These are phyloP conservation scores for Sinonovacula constricta DNA, from an alignment of 1,140 invertebrate species.

Conservation along the genomic window DNA sequence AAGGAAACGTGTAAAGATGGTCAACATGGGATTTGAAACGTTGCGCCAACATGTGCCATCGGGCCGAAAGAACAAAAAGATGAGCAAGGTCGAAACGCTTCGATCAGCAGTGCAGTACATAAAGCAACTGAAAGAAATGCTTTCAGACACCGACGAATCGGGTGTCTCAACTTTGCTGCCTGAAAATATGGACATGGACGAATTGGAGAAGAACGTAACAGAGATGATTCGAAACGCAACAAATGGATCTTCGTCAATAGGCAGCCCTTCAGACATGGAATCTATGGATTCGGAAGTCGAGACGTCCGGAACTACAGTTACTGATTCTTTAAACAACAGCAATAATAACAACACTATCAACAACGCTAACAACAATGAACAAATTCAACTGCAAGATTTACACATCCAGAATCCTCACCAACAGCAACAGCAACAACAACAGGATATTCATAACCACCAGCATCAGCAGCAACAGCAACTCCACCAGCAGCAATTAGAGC, in stretches of 20 bases:
- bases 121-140: conserved; percentile 87
- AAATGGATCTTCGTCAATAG: conserved; percentile 28
- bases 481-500: conserved; percentile 2
- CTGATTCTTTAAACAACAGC: conserved; percentile 3
- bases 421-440: neutral
- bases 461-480: conserved; percentile 7
- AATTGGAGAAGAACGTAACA: conserved; percentile 34
- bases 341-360: neutral
- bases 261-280: conserved; percentile 35
- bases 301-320: conserved; percentile 10
- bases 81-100: conserved; percentile 92
- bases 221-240: conserved; percentile 38
- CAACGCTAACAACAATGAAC: conserved; percentile 13
- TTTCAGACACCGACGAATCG: conserved; percentile 80
- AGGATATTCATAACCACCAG: too few relatives aligned
- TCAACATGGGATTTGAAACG: conserved; percentile 84
- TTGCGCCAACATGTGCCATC: conserved; percentile 76
- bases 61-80: conserved; percentile 81
- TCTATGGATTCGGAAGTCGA: neutral
- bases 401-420: too few relatives aligned
- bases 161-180: conserved; percentile 9
- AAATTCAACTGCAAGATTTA: conserved; percentile 6
- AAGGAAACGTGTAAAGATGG: conserved; percentile 95
- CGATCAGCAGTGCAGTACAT: conserved; percentile 97
- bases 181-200: conserved; percentile 45